Evolutionary conservation across 1,140 invertebrate species (phyloP).

Genomic region (Drosophila punjabiensis): DNA sequence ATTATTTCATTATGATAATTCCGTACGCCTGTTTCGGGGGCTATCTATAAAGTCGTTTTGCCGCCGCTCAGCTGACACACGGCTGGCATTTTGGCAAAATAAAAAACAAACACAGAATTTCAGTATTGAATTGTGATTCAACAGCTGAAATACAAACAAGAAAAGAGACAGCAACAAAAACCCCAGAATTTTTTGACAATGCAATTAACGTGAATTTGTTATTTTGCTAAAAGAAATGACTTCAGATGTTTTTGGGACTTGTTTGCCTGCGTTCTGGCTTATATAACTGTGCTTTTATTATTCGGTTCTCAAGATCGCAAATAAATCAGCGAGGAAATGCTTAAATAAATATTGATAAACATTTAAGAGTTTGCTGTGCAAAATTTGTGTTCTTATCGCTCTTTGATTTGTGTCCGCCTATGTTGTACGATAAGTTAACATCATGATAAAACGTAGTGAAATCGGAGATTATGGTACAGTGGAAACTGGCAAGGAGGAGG

Average conservation of each 20-base stretch:
- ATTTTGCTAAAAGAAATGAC: constrained; percentile 37
- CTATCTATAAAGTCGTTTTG: constrained; percentile 54
- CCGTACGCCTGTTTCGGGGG: constrained; percentile 15
- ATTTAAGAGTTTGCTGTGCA: constrained; percentile 13
- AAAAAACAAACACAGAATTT: constrained; percentile 25
- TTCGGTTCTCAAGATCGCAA: constrained; percentile 18
- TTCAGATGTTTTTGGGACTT: constrained; percentile 40
- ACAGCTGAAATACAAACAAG: constrained; percentile 2
- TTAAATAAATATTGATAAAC: constrained; percentile 68
- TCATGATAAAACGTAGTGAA: constrained; percentile 4
- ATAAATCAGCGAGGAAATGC: constrained; percentile 44
- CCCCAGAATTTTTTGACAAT: constrained; percentile 47
- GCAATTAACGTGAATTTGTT: constrained; percentile 73
- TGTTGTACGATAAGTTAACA: constrained; percentile 43
- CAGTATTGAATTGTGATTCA: constrained; percentile 44
- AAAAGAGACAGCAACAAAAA: constrained; percentile 9
- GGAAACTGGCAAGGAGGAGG: background rate
- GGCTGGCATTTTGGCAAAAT: constrained; percentile 41
- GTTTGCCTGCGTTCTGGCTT: constrained; percentile 10
- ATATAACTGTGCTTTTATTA: constrained; percentile 24
- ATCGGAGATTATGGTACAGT: constrained; percentile 5
- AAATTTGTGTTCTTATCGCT: constrained; percentile 30
- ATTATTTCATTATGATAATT: constrained; percentile 71
- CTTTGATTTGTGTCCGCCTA: constrained; percentile 23
- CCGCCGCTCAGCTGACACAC: constrained; percentile 62